A percentile compares a stretch with the other conserved stretches of the same genome.
These are phyloP conservation scores for Diarsia brunnea DNA, from an alignment of 2,888 invertebrate genomes.

Conservation along the genomic window DNA sequence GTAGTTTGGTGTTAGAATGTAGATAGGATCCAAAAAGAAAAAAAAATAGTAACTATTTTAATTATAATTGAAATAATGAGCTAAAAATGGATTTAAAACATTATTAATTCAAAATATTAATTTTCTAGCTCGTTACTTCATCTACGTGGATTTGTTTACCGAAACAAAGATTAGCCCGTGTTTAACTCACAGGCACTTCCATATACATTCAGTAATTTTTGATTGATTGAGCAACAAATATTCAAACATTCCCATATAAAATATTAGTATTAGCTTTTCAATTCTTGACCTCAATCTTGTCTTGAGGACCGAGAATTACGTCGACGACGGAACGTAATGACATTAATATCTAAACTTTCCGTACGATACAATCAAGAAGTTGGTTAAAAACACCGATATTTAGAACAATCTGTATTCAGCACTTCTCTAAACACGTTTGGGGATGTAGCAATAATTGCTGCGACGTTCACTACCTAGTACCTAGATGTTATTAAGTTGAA, in stretches of 20 bases:
- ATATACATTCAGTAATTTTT: not conserved
- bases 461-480: slow-evolving; percentile 76
- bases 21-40: not conserved
- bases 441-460: slow-evolving; percentile 83
- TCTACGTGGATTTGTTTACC: not conserved
- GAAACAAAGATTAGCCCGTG: not conserved
- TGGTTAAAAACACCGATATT: slow-evolving; percentile 47
- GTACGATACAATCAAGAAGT: not conserved
- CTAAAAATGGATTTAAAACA: not conserved
- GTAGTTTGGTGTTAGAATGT: slow-evolving; percentile 6
- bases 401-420: slow-evolving; percentile 22
- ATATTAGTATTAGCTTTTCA: no score
- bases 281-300: no score
- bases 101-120: not conserved
- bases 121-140: not conserved
- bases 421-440: slow-evolving; percentile 73
- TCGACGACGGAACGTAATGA: no score
- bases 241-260: not conserved
- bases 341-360: not conserved
- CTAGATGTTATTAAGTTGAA: slow-evolving; percentile 80
- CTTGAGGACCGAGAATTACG: no score
- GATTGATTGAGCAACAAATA: not conserved
- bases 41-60: not conserved
- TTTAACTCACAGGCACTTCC: not conserved
- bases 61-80: not conserved